A percentile compares a stretch with the other conserved stretches of the same genome.
Evolutionary conservation across 2,797 vertebrate genomes (phyloP).

Genomic region (Sebastes vulpes): DNA sequence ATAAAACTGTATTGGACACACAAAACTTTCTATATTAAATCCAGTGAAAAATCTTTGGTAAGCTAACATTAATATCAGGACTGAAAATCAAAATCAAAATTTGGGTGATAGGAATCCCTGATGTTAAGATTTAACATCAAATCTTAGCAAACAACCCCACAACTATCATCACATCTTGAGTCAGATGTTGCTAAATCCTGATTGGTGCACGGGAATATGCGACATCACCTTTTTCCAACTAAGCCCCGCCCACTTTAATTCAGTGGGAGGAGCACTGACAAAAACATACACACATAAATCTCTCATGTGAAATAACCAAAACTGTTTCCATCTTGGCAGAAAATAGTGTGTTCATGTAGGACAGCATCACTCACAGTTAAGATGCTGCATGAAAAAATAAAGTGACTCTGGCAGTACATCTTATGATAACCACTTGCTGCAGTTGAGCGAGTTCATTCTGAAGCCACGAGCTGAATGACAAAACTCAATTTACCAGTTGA

Average conservation of each 20-base stretch:
- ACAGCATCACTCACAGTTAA: neutral
- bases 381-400: neutral
- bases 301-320: neutral
- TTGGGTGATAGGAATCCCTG: neutral
- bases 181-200: neutral
- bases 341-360: neutral
- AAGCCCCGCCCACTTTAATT: neutral
- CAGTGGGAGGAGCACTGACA: neutral
- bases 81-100: neutral
- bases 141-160: neutral
- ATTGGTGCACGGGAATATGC: neutral
- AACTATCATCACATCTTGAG: neutral
- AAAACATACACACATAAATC: neutral
- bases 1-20: neutral
- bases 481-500: neutral
- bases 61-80: neutral
- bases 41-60: neutral
- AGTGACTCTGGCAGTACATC: neutral
- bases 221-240: neutral
- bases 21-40: neutral
- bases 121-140: neutral
- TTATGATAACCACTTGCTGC: neutral
- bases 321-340: neutral
- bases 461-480: neutral
- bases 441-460: neutral